A percentile compares a stretch with the other conserved stretches of the same genome.
phyloP scores from a whole-genome alignment of 2,113 vertebrate genomes.

The Camelus bactrianus region DNA sequence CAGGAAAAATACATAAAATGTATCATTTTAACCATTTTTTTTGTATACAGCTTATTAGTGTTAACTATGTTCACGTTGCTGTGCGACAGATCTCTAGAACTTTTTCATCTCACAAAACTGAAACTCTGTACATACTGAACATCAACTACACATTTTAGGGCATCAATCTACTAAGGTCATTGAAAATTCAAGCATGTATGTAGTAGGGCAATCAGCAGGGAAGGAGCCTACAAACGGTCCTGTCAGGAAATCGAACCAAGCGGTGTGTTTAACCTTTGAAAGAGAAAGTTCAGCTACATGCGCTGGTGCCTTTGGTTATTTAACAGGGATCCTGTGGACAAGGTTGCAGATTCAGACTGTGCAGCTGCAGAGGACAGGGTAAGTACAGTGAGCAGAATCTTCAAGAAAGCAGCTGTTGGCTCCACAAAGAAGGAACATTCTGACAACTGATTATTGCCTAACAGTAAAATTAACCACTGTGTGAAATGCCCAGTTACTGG shows the following conservation, averaged over 20 bases:
- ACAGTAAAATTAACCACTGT: background rate
- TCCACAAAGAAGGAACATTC: background rate
- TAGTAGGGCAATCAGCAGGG: background rate
- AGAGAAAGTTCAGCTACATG: background rate
- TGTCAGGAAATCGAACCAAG: background rate
- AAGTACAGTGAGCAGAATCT: background rate
- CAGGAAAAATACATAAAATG: background rate
- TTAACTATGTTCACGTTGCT: background rate
- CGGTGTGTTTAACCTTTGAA: background rate
- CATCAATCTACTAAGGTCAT: background rate
- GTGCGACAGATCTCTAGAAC: background rate
- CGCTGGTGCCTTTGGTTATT: background rate
- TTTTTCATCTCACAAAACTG: background rate
- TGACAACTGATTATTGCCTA: background rate
- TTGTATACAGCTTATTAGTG: background rate
- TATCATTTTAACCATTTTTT: background rate
- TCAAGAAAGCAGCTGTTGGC: background rate
- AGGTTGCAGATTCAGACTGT: background rate
- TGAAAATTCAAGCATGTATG: background rate
- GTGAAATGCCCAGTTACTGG: background rate
- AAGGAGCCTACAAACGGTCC: background rate
- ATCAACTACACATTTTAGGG: background rate
- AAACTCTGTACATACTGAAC: background rate
- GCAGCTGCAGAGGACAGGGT: background rate
- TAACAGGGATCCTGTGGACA: background rate